Conservation (phyloP, 2,888 invertebrate species). For the Neoaliturus tenellus region DNA sequence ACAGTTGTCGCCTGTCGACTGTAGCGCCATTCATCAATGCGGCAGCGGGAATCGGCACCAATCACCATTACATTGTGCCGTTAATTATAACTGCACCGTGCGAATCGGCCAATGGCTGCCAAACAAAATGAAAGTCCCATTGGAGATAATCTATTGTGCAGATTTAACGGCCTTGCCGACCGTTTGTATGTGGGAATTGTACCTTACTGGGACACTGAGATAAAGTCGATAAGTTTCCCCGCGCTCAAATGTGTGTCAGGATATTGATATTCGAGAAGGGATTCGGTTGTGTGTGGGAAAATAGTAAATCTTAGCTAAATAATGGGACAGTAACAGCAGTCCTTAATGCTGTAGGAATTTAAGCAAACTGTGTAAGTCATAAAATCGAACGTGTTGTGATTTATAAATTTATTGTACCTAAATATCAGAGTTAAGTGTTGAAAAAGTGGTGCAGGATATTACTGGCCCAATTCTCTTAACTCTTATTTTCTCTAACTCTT, state of each 20-base stretch:
- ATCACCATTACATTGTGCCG: not conserved
- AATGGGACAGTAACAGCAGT: too few relatives aligned
- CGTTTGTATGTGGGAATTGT: conserved; percentile 31
- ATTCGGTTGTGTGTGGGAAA: not conserved
- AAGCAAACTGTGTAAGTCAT: too few relatives aligned
- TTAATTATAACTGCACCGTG: not conserved
- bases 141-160: not conserved
- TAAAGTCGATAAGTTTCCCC: too few relatives aligned
- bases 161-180: not conserved
- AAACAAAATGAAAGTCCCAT: not conserved
- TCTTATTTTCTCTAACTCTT: too few relatives aligned
- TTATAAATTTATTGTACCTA: too few relatives aligned
- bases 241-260: not conserved
- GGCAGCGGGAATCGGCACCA: not conserved
- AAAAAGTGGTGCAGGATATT: too few relatives aligned
- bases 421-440: too few relatives aligned
- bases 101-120: not conserved
- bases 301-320: not conserved
- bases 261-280: too few relatives aligned
- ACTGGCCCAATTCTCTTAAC: too few relatives aligned
- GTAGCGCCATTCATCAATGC: not conserved
- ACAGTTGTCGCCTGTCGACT: not conserved
- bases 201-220: not conserved
- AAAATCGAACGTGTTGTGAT: too few relatives aligned
- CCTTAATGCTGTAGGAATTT: too few relatives aligned